phyloP scores from a whole-genome alignment of 2,113 vertebrate genomes.

The Siniperca knerii region DNA sequence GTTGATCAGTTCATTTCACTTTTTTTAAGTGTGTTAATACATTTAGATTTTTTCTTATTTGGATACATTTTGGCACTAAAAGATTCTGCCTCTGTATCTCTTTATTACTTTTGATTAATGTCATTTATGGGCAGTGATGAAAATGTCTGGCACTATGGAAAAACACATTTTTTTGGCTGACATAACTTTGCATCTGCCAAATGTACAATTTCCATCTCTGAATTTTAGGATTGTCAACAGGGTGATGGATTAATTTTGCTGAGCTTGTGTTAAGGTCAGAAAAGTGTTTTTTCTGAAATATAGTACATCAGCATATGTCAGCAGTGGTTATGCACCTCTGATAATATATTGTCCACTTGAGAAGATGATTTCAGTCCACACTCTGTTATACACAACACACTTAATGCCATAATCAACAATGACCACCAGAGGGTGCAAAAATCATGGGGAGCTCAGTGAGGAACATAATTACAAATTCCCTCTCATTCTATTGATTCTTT shows the following conservation, averaged over 20 bases:
- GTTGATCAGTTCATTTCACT: background rate
- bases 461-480: background rate
- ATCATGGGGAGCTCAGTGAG: conserved; percentile 12
- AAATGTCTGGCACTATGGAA: background rate
- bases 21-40: background rate
- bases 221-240: background rate
- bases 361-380: background rate
- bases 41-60: background rate
- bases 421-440: conserved; percentile 75
- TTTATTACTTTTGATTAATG: conserved; percentile 28
- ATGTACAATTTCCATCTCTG: conserved; percentile 8
- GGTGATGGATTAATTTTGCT: background rate
- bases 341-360: background rate
- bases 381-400: background rate
- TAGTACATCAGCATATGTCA: background rate
- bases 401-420: background rate
- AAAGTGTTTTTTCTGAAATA: background rate
- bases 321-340: background rate
- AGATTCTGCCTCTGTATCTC: background rate
- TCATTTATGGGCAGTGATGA: conserved; percentile 14
- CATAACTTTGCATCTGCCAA: conserved; percentile 32
- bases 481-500: background rate
- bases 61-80: background rate
- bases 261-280: conserved; percentile 1
- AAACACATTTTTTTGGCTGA: conserved; percentile 22